A percentile compares a stretch with the other conserved stretches of the same genome.
Conservation (phyloP, 2,113 vertebrate genomes). For the Phaethornis superciliosus region DNA sequence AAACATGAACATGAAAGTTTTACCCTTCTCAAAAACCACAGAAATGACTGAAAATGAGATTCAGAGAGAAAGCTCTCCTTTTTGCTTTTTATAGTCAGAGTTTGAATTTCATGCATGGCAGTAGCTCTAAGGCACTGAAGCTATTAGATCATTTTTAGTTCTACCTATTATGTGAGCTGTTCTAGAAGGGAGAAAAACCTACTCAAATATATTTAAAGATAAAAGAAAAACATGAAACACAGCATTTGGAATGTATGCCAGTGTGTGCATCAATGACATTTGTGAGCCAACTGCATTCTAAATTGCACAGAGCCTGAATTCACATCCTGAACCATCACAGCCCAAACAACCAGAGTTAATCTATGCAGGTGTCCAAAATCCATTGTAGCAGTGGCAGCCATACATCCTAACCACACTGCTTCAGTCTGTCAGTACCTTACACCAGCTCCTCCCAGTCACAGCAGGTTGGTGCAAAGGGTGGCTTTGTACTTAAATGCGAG, state of each 20-base stretch:
- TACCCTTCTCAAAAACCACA: not conserved
- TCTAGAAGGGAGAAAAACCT: not conserved
- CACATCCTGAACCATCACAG: not conserved
- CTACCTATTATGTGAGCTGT: conserved; percentile 11
- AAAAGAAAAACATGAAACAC: not conserved
- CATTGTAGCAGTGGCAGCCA: not conserved
- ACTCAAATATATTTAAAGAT: conserved; percentile 9
- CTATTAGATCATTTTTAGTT: conserved; percentile 16
- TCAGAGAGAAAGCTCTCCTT: not conserved
- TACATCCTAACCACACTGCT: not conserved
- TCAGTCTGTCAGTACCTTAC: not conserved
- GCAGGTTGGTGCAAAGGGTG: not conserved
- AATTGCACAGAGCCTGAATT: not conserved
- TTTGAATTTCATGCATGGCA: not conserved
- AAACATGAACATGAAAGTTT: conserved; percentile 6
- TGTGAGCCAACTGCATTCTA: not conserved
- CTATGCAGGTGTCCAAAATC: not conserved
- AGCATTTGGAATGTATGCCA: not conserved
- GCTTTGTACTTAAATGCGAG: not conserved
- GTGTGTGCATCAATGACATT: not conserved
- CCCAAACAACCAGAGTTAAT: not conserved
- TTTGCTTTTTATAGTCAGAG: not conserved
- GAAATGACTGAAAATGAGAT: not conserved
- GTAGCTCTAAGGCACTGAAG: conserved; percentile 11
- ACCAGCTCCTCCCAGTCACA: not conserved